Conservation (phyloP, 2,888 invertebrate species). For the Synergus gifuensis region DNA sequence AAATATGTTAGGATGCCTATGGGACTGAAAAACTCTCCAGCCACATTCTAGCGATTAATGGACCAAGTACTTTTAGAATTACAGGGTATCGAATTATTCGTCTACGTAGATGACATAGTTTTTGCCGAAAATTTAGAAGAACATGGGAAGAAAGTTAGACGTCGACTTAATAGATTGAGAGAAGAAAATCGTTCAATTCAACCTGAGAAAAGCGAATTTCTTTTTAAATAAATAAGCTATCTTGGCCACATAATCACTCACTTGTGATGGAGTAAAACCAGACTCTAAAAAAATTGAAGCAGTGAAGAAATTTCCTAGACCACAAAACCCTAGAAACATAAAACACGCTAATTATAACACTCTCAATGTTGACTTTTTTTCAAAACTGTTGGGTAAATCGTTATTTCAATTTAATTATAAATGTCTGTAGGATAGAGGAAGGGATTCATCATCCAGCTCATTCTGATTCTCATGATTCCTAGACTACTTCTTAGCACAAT, state of each 20-base stretch:
- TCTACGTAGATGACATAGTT: constrained; percentile 49
- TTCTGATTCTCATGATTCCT: neutral
- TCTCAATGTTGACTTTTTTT: neutral
- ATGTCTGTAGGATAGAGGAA: neutral
- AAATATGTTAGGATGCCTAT: constrained; percentile 63
- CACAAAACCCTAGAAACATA: neutral
- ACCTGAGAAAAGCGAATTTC: too few relatives aligned
- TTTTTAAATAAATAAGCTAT: too few relatives aligned
- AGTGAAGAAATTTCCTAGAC: neutral
- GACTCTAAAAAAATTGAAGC: neutral
- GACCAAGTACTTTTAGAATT: constrained; percentile 5
- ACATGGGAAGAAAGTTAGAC: constrained; percentile 52
- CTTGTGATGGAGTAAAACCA: neutral
- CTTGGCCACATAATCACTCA: neutral
- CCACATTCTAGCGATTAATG: constrained; percentile 57
- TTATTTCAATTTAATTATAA: neutral
- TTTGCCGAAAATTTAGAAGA: too few relatives aligned
- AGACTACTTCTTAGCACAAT: neutral
- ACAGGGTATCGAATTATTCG: constrained; percentile 53
- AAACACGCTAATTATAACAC: constrained; percentile 2
- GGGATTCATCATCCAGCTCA: neutral
- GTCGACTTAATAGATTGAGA: constrained; percentile 56
- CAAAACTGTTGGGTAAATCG: neutral
- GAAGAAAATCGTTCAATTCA: constrained; percentile 57
- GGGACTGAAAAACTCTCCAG: constrained; percentile 54